Percentiles rank a stretch among this genome's conserved stretches.
Conservation (phyloP, 2,797 vertebrate species). For the Parambassis ranga region DNA sequence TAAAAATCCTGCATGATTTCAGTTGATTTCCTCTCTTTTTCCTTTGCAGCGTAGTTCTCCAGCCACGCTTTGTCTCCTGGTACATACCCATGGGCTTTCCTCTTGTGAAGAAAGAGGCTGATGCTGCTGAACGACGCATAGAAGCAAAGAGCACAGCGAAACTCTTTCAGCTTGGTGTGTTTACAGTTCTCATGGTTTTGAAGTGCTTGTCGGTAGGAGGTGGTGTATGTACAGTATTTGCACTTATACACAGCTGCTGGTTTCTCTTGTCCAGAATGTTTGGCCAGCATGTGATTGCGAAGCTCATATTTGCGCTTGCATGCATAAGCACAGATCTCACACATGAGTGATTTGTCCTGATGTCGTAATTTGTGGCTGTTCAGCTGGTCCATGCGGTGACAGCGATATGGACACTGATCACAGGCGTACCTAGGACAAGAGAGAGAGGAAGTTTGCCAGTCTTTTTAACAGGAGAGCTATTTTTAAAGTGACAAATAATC, state of each 20-base stretch:
- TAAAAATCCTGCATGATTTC: conserved; percentile 70
- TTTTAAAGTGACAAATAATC: too few species aligned
- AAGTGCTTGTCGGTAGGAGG: conserved; percentile 90
- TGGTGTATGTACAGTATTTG: conserved; percentile 91
- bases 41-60: conserved; percentile 85
- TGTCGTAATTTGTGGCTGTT: conserved; percentile 97
- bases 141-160: conserved; percentile 88
- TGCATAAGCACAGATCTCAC: conserved; percentile 93
- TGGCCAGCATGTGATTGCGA: conserved; percentile 91
- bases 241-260: conserved; percentile 84
- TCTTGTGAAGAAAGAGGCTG: conserved; percentile 96
- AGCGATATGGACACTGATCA: conserved; percentile 93
- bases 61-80: conserved; percentile 93
- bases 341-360: conserved; percentile 94
- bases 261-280: conserved; percentile 80
- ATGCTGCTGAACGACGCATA: conserved; percentile 94
- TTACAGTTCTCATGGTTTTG: conserved; percentile 97
- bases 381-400: conserved; percentile 94
- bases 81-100: conserved; percentile 90
- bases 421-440: conserved; percentile 87
- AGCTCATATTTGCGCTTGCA: conserved; percentile 97
- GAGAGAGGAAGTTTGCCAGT: conserved; percentile 4
- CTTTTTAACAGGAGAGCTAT: too few species aligned
- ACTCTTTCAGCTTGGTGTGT: conserved; percentile 91
- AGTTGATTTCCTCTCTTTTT: conserved; percentile 77